phyloP scores from a whole-genome alignment of 2,113 vertebrate genomes.

The Leptobrachium leishanense region DNA sequence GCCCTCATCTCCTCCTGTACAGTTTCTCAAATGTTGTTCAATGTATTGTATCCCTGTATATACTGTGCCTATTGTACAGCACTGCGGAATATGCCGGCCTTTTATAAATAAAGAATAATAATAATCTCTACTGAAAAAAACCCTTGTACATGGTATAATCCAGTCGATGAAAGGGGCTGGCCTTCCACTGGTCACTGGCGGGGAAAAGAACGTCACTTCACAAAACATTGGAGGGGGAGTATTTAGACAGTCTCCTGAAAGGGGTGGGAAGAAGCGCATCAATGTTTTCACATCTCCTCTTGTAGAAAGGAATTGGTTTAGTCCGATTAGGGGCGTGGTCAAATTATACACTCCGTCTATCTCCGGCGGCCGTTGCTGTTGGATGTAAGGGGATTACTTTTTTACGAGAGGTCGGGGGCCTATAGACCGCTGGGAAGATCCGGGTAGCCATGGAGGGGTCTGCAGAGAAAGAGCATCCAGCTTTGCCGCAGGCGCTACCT shows the following conservation, averaged over 20 bases:
- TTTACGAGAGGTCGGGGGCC: conserved; percentile 40
- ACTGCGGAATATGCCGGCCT: too few relatives aligned
- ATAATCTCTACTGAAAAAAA: too few relatives aligned
- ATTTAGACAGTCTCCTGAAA: too few relatives aligned
- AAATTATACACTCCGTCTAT: conserved; percentile 8
- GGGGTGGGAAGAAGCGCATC: neutral
- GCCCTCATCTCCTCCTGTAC: too few relatives aligned
- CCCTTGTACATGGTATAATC: too few relatives aligned
- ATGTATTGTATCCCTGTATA: too few relatives aligned
- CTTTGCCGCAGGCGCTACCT: conserved; percentile 3
- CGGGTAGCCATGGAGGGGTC: conserved; percentile 7
- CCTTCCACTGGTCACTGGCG: neutral
- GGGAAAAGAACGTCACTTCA: neutral
- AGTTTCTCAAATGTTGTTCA: too few relatives aligned
- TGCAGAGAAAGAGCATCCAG: conserved; percentile 38
- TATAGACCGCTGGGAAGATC: neutral
- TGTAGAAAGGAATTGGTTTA: neutral
- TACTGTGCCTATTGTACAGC: too few relatives aligned
- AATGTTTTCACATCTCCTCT: neutral
- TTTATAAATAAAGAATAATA: too few relatives aligned
- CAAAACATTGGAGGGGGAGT: neutral
- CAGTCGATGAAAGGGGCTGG: neutral
- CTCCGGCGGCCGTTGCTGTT: neutral
- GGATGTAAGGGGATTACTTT: conserved; percentile 12
- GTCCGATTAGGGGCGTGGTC: conserved; percentile 8